Base-by-base conservation (phyloP, 2,888 invertebrate genomes). In the Arge pagana region DNA sequence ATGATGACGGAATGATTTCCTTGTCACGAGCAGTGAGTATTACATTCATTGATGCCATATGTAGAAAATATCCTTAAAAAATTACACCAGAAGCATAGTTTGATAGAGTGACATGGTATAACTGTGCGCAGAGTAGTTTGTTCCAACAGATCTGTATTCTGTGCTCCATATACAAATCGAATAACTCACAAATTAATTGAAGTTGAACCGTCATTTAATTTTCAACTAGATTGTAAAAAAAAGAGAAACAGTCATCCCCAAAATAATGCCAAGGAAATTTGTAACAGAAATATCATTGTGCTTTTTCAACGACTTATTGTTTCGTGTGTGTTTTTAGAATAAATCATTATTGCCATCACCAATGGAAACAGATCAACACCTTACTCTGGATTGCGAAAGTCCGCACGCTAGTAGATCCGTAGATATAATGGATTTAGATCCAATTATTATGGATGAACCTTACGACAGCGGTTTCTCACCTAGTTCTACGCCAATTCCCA, bases 361-460 rank as follows among this genome's bases (percentile, higher is more conserved):
- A 26, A 61, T 68, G 53, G 74, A 74, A 59, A 59, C 66, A 2
- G 71, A 33, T n/a, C 33, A 73, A n/a, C 31, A 31, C 33, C 13
- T 45, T 3, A 13, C 64, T 2, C 59, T 59, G 1, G 72, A 75
- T 53, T 66, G 68, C 8, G 72, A 73, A 28, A 76, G 74, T 58
- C 75, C 76, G 24, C 72, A 69, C 3, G 72, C 70, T 0, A 74
- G 75, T 45, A 66, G 74, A 58, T 68, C 66, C 11, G 74, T 76
- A 33, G 72, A 76, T 51, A 76, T 76, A 73, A 76, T 74, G 75
- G 74, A 76, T 54, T 52, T 76, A n/a, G 70, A 74, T 59, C 70
- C 74, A 3, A 73, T 71, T 40, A 75, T 76, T 61, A 74, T 76
- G 74, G 76, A 76, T 41, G 75, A 76, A 53, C 76, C 76, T 11